Conservation (phyloP, 1,140 invertebrate species). For the Anoplophora glabripennis region DNA sequence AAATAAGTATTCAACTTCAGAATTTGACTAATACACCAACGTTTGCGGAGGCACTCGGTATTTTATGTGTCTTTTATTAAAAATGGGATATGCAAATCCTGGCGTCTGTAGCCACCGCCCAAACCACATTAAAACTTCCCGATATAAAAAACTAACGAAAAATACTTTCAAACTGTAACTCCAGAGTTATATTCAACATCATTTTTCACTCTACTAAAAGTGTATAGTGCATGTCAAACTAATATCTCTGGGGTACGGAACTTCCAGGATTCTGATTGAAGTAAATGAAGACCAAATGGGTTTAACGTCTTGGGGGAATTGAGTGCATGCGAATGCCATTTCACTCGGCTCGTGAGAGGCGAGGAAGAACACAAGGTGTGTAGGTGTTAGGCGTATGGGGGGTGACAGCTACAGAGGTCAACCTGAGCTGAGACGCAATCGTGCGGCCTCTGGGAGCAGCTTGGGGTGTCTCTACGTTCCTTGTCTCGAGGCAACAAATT, state of each 20-base stretch:
- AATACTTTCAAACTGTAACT: conserved; percentile 23
- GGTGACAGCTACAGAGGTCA: conserved; percentile 39
- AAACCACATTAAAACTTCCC: too few relatives aligned
- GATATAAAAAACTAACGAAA: not conserved
- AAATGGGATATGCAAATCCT: too few relatives aligned
- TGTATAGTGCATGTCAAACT: conserved; percentile 39
- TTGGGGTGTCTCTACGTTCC: conserved; percentile 4
- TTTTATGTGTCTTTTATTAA: too few relatives aligned
- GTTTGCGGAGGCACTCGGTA: too few relatives aligned
- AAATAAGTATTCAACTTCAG: too few relatives aligned
- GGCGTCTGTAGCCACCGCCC: not conserved
- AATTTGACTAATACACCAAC: too few relatives aligned
- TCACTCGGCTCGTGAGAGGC: not conserved
- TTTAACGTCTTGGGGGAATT: conserved; percentile 35
- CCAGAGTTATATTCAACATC: conserved; percentile 37
- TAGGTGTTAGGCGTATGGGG: conserved; percentile 28
- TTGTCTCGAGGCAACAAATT: conserved; percentile 17
- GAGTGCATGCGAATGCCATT: conserved; percentile 18
- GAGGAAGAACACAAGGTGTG: conserved; percentile 18
- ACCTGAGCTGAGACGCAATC: conserved; percentile 26
- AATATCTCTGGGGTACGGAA: conserved; percentile 45
- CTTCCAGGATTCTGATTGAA: conserved; percentile 43
- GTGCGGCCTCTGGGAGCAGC: conserved; percentile 18
- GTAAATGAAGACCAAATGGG: conserved; percentile 45
- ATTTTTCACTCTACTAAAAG: conserved; percentile 43